Percentiles rank a stretch among this genome's conserved stretches.
These are phyloP conservation scores for Accipiter cooperii DNA, from an alignment of 2,113 vertebrate genomes.

Conservation along the genomic window DNA sequence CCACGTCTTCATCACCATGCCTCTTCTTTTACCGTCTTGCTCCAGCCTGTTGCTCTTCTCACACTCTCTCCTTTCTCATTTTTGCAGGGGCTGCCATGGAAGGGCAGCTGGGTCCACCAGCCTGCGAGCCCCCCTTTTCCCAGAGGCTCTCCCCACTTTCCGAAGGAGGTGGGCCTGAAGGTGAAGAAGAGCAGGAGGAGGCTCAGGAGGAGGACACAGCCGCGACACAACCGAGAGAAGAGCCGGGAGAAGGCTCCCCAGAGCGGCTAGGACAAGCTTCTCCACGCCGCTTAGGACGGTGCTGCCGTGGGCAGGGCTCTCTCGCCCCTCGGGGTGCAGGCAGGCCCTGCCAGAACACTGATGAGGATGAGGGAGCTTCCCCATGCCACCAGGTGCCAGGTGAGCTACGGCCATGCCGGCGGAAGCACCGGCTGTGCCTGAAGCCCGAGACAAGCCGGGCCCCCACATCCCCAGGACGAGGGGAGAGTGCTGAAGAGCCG, in stretches of 20 bases:
- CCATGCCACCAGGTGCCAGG: accelerated
- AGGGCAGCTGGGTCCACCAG: not conserved
- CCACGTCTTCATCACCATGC: accelerated
- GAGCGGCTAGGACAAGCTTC: not conserved
- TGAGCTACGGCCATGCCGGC: not conserved
- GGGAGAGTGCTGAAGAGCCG: not conserved
- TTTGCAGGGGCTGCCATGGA: not conserved
- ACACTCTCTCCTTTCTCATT: not conserved
- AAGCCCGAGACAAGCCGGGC: not conserved
- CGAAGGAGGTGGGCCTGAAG: not conserved
- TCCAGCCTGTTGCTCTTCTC: not conserved
- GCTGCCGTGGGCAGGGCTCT: not conserved
- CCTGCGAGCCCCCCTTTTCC: not conserved
- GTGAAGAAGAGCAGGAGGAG: not conserved
- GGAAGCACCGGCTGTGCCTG: not conserved
- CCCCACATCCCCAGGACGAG: accelerated
- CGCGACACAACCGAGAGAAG: not conserved
- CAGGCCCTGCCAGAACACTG: not conserved
- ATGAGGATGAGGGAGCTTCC: not conserved
- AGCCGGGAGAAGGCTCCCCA: not conserved
- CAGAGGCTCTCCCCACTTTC: not conserved
- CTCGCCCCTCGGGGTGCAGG: not conserved
- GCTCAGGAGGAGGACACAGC: not conserved
- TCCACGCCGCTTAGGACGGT: accelerated
- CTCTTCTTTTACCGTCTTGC: not conserved